A percentile compares a stretch with the other conserved stretches of the same genome.
phyloP scores from a whole-genome alignment of 2,797 vertebrate species.

The Myotis planiceps region DNA sequence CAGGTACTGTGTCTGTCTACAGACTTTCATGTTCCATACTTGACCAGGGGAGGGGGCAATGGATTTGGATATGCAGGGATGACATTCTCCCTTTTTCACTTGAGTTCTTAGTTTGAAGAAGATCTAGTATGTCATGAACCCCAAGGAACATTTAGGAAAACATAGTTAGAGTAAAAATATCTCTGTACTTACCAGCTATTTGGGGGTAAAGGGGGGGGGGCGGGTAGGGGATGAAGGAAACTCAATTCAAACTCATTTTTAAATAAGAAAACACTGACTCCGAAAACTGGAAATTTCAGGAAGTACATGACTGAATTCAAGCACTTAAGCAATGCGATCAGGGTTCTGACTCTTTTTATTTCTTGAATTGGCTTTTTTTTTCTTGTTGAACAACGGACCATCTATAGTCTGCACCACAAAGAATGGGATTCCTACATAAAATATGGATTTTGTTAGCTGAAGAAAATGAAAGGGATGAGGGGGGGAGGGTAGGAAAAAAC shows the following conservation, averaged over 20 bases:
- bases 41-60: not conserved
- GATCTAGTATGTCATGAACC: not conserved
- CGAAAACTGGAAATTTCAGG: not conserved
- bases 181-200: not conserved
- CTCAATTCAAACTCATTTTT: not conserved
- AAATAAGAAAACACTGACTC: not conserved
- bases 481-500: not conserved
- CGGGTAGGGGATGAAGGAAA: not conserved
- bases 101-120: not conserved
- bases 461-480: not conserved
- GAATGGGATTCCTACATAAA: not conserved
- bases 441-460: not conserved
- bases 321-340: not conserved
- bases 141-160: not conserved
- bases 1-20: not conserved
- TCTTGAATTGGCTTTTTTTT: not conserved
- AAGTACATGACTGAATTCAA: not conserved
- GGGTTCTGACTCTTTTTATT: not conserved
- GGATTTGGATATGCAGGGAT: not conserved
- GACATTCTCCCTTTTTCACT: not conserved
- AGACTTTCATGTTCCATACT: not conserved
- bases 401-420: not conserved
- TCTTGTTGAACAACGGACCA: not conserved
- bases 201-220: accelerated
- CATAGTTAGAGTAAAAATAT: not conserved